phyloP scores from a whole-genome alignment of 1,140 invertebrate genomes.

The Pissodes strobi region DNA sequence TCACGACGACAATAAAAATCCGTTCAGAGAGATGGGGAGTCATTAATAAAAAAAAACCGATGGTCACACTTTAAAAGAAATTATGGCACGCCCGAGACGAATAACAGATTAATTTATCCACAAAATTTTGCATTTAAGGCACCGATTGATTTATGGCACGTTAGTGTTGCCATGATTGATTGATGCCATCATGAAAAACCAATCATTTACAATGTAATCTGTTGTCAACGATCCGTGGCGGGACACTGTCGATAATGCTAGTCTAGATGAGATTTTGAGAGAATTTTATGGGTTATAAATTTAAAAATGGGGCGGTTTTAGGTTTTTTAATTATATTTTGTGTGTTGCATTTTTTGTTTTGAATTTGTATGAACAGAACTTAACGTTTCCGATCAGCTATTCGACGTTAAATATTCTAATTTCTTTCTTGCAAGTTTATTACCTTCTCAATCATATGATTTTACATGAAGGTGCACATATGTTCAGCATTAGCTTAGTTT shows the following conservation, averaged over 20 bases:
- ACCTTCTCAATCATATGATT: too few relatives aligned
- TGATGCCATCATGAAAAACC: constrained; percentile 15
- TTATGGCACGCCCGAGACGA: constrained; percentile 1
- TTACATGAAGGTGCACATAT: too few relatives aligned
- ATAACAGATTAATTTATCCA: constrained; percentile 28
- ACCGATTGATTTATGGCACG: constrained; percentile 26
- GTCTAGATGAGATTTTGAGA: constrained; percentile 1
- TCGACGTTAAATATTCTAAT: too few relatives aligned
- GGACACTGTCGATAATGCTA: background rate
- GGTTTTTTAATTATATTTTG: too few relatives aligned
- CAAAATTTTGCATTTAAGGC: constrained; percentile 24
- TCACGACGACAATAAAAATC: constrained; percentile 23
- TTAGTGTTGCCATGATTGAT: constrained; percentile 18
- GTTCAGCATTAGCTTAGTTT: too few relatives aligned
- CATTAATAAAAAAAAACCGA: constrained; percentile 22
- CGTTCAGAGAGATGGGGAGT: constrained; percentile 4
- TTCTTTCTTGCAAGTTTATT: too few relatives aligned
- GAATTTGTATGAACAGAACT: too few relatives aligned
- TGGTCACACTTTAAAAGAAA: constrained; percentile 16
- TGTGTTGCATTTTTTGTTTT: too few relatives aligned
- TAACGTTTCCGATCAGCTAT: too few relatives aligned
- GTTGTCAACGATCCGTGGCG: constrained; percentile 15
- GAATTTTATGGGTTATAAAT: background rate
- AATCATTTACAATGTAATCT: constrained; percentile 24
- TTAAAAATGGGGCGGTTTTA: background rate